Conservation (phyloP, 2,888 invertebrate species). For the Zootermopsis nevadensis region DNA sequence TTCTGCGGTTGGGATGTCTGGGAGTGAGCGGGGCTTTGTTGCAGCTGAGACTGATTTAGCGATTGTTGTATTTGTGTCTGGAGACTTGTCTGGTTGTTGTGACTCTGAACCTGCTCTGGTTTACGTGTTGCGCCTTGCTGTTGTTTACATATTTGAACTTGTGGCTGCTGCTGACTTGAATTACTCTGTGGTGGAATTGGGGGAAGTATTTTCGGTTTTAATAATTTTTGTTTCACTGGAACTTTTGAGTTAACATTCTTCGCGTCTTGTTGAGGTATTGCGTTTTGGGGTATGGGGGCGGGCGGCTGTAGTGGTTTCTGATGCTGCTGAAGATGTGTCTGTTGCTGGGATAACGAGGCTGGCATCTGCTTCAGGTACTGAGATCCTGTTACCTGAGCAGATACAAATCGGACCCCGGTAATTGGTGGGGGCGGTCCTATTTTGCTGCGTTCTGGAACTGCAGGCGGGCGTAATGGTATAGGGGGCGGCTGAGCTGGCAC, state of each 20-base stretch:
- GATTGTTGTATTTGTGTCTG: neutral
- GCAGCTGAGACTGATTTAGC: neutral
- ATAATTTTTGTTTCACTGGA: slow-evolving; percentile 3
- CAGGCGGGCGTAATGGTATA: slow-evolving; percentile 42
- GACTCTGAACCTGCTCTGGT: neutral
- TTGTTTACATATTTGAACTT: neutral
- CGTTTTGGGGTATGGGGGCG: slow-evolving; percentile 4
- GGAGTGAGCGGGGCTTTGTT: neutral
- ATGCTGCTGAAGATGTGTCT: slow-evolving; percentile 9
- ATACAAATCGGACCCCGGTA: neutral
- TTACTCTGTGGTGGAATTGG: slow-evolving; percentile 35
- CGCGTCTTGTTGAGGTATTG: neutral
- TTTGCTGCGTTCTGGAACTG: slow-evolving; percentile 48
- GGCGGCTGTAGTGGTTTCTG: slow-evolving; percentile 36
- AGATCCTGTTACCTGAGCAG: neutral
- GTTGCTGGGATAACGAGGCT: neutral
- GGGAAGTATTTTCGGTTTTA: neutral
- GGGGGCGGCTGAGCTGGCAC: slow-evolving; percentile 43
- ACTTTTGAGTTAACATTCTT: neutral
- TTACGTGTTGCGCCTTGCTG: neutral
- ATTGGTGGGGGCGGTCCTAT: slow-evolving; percentile 47
- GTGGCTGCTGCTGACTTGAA: neutral
- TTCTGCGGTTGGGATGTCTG: neutral
- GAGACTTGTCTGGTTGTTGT: neutral
- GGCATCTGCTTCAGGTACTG: slow-evolving; percentile 1